Evolutionary conservation across 2,888 invertebrate species (phyloP), one percentile per base, ranked within the genome.

Genomic region (Macrophya alboannulata): DNA sequence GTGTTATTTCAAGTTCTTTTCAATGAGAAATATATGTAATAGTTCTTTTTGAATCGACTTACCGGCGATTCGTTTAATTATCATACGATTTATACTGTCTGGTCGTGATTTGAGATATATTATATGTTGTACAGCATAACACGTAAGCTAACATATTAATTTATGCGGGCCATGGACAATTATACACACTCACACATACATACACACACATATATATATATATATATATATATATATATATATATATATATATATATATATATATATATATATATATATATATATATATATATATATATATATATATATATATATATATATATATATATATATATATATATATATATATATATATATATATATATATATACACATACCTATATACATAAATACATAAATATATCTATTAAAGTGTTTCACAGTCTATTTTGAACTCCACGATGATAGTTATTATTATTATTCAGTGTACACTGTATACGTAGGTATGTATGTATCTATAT

Each of bases 361-460:
- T 65, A 25, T 6, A 62, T 25, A 25, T 1, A 62, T 15, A 65
- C 3, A 25, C 21, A 25, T 31, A 0, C 12, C 3, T 31, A 17
- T 21, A 59, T 59, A 59, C 1, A 2, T 62, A 25, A 21, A 62
- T 15, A 62, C 10, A 62, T 62, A 31, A 21, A 25, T n/a, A 37
- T 37, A 68, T 31, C 37, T 68, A 68, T 68, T 68, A 68, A 55
- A 68, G 68, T 37, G 68, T 68, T 68, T 68, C 68, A 68, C 37
- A 68, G 68, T 68, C 68, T 68, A 68, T 68, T 68, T 68, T 68
- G 37, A 68, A 68, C 68, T 68, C 37, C 68, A 68, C 68, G 68
- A 37, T 68, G 68, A 68, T 68, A 68, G 68, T 68, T 68, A 68
- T 68, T 68, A 68, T 68, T 68, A 68, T 68, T 68, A 68, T 68